Evolutionary conservation across 2,113 vertebrate species (phyloP).

Genomic region (Andinoacara biseriatus): DNA sequence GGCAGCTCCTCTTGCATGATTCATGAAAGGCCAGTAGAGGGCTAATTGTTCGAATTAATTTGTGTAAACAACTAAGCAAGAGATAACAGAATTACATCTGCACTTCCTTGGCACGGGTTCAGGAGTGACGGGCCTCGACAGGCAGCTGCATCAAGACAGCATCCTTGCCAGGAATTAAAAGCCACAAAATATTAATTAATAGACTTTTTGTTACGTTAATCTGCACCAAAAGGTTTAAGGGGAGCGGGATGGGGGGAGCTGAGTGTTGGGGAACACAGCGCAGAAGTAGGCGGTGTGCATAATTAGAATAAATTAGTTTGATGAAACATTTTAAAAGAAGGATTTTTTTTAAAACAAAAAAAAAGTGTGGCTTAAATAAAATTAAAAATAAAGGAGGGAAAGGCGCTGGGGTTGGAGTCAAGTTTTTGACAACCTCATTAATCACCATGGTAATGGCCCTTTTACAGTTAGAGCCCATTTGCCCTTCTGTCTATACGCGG

Average conservation of each 20-base stretch:
- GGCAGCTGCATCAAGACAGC: conserved; percentile 94
- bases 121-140: conserved; percentile 86
- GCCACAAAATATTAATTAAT: conserved; percentile 98
- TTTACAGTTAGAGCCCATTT: conserved; percentile 86
- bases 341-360: no score
- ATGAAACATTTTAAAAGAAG: conserved; percentile 81
- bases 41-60: conserved; percentile 99
- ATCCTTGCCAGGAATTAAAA: conserved; percentile 94
- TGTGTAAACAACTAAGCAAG: conserved; percentile 96
- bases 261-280: conserved; percentile 44
- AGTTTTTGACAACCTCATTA: conserved; percentile 88
- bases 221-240: conserved; percentile 86
- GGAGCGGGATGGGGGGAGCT: conserved; percentile 76
- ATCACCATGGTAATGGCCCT: conserved; percentile 89
- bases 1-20: conserved; percentile 91
- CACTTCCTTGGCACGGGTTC: conserved; percentile 95
- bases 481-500: conserved; percentile 75
- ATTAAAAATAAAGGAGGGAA: conserved; percentile 8
- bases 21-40: conserved; percentile 95
- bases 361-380: conserved; percentile 35
- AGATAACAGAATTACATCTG: conserved; percentile 99
- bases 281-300: conserved; percentile 65
- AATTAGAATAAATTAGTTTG: conserved; percentile 94
- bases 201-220: conserved; percentile 94
- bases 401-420: background rate